Evolutionary conservation across 2,797 vertebrate species (phyloP), one percentile per base, ranked within the genome.

Genomic region (Eulemur mongoz): DNA sequence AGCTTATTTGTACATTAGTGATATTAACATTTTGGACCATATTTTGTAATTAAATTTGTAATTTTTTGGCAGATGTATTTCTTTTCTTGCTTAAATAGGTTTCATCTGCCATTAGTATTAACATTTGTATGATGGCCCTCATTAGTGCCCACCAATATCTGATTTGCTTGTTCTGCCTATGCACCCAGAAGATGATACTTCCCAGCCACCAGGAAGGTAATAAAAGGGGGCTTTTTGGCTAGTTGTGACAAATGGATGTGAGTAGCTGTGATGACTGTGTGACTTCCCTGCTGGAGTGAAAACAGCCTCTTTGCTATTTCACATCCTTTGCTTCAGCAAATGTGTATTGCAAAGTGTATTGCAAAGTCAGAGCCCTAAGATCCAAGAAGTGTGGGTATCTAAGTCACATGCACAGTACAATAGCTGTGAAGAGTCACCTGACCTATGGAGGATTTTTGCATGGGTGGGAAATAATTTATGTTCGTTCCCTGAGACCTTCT

Each of bases 11-110:
- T 32, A n/a, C 18, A 65, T 32, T 38, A 57, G 32, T 18, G 35
- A 72, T 30, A 72, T 79, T 65, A 63, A 70, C 25, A 72, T 63
- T 93, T 70, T 82, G 3, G 27, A 86, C 59, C 38, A 87, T 50
- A 78, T 65, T 79, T 88, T 87, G 3, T 50, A 79, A 35, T 82
- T 95, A 93, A 72, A 83, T 91, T 63, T 82, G 54, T 57, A 38
- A 65, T 23, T 83, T 72, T 85, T 93, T 78, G 54, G 20, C 9
- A 88, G n/a, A 13, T 52, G 43, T 67, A 65, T 52, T 83, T n/a
- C 27, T 72, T 43, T 57, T 83, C 63, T 78, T 82, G 35, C 13
- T 54, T 65, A 87, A 54, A 72, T 63, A 93, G n/a, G 30, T 23
- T 87, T 90, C 6, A 65, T 27, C n/a, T 45, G 75, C 10, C 70